Conservation (phyloP, 2,797 vertebrate genomes). For the Clarias pachynema region DNA sequence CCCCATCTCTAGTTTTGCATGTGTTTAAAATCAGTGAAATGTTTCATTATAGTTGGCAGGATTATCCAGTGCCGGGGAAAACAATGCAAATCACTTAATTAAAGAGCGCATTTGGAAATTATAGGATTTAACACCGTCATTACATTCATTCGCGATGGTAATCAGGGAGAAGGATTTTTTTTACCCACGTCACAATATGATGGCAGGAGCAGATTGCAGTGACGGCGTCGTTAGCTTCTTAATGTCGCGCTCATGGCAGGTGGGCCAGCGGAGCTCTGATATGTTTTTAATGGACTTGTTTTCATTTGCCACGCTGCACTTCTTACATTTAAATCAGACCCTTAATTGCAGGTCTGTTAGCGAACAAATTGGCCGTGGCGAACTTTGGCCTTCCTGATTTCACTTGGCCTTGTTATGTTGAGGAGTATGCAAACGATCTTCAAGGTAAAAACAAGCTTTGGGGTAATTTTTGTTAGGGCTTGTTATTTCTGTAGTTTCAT, state of each 20-base stretch:
- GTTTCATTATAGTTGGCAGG: not conserved
- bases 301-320: slow-evolving; percentile 36
- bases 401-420: slow-evolving; percentile 3
- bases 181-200: not conserved
- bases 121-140: slow-evolving; percentile 5
- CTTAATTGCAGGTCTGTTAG: slow-evolving; percentile 38
- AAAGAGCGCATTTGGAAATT: not conserved
- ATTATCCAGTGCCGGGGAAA: not conserved
- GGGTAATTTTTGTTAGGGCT: not conserved
- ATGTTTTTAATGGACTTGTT: slow-evolving; percentile 48
- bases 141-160: not conserved
- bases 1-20: too few species aligned
- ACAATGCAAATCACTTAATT: slow-evolving; percentile 25
- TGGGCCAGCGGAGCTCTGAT: slow-evolving; percentile 25
- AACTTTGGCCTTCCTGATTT: slow-evolving; percentile 38
- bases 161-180: not conserved
- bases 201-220: not conserved
- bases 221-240: slow-evolving; percentile 43
- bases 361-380: slow-evolving; percentile 16
- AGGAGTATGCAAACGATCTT: not conserved
- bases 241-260: slow-evolving; percentile 41
- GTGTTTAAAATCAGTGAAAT: not conserved
- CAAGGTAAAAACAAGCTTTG: slow-evolving; percentile 2
- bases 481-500: not conserved
- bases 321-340: slow-evolving; percentile 33